A percentile compares a stretch with the other conserved stretches of the same genome.
These are phyloP conservation scores for Myotis findleyi DNA, from an alignment of 2,797 vertebrate genomes.

Conservation along the genomic window DNA sequence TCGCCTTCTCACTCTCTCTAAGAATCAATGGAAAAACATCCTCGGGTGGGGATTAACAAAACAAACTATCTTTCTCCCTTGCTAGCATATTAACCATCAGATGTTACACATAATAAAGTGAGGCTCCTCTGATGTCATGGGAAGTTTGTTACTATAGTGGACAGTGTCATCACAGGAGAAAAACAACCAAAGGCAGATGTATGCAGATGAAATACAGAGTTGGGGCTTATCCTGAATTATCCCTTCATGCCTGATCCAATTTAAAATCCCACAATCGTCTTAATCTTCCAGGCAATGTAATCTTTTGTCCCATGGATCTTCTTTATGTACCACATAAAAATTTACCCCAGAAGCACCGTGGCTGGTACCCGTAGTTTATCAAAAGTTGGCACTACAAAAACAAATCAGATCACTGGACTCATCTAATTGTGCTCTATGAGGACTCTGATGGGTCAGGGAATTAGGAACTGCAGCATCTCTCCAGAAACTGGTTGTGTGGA, in stretches of 20 bases:
- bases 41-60: no score
- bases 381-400: not conserved
- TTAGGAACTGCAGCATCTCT: not conserved
- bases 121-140: not conserved
- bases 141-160: not conserved
- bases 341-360: not conserved
- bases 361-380: not conserved
- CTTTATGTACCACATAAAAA: not conserved
- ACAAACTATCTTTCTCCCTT: not conserved
- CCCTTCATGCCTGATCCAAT: not conserved
- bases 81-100: not conserved
- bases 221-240: not conserved
- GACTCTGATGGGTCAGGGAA: not conserved
- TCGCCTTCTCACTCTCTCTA: no score
- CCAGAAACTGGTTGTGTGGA: conserved; percentile 10
- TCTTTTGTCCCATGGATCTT: not conserved
- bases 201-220: not conserved
- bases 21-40: no score
- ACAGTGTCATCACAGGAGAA: not conserved
- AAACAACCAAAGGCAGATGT: not conserved
- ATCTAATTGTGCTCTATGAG: not conserved
- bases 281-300: not conserved
- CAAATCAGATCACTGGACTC: not conserved
- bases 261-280: conserved; percentile 1
- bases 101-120: not conserved